Percentiles rank a stretch among this genome's conserved stretches.
These are phyloP conservation scores for Hirtodrosophila cameraria DNA, from an alignment of 2,888 invertebrate genomes.

Conservation along the genomic window DNA sequence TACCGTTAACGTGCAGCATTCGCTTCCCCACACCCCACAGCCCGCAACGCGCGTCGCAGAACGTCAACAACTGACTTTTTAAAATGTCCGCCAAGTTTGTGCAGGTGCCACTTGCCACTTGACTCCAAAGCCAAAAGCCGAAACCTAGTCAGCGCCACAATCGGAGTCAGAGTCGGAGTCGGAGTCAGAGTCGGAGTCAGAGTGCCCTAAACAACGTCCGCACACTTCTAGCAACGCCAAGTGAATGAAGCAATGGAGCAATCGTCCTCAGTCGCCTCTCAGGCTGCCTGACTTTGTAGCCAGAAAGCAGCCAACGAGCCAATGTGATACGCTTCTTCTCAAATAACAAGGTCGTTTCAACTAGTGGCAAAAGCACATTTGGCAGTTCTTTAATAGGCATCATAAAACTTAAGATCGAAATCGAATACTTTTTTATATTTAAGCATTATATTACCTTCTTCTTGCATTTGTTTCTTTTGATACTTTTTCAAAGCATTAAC, in stretches of 20 bases:
- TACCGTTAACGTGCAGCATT: constrained; percentile 68
- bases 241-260: constrained; percentile 72
- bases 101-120: constrained; percentile 57
- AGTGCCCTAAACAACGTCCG: constrained; percentile 75
- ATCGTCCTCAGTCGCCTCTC: constrained; percentile 64
- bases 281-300: constrained; percentile 55
- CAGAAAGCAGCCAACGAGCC: constrained; percentile 45
- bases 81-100: constrained; percentile 40
- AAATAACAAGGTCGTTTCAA: neutral
- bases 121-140: constrained; percentile 61
- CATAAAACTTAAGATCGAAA: too few species aligned
- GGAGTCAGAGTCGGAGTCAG: constrained; percentile 41
- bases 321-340: constrained; percentile 43
- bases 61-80: constrained; percentile 42
- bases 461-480: too few species aligned
- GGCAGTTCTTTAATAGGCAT: too few species aligned
- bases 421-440: too few species aligned
- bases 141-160: too few species aligned
- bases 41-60: constrained; percentile 18
- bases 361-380: too few species aligned
- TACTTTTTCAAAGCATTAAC: too few species aligned
- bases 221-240: constrained; percentile 75
- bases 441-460: too few species aligned
- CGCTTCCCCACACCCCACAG: constrained; percentile 28
- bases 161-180: constrained; percentile 35